phyloP scores from a whole-genome alignment of 2,888 invertebrate genomes.

The Tetropium fuscum region DNA sequence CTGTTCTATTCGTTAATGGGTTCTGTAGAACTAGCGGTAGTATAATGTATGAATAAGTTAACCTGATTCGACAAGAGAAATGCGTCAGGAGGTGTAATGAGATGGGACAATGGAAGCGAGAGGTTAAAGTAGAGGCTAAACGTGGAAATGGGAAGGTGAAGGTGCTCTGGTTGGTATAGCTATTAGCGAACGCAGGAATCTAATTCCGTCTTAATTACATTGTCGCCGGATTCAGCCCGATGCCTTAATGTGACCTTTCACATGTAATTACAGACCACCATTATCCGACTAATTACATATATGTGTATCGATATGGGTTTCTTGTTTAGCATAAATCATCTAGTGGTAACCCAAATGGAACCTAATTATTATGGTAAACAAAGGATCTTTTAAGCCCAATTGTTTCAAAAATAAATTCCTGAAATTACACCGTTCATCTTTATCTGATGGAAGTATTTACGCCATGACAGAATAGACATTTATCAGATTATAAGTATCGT shows the following conservation, averaged over 20 bases:
- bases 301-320: constrained; percentile 23
- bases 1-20: constrained; percentile 20
- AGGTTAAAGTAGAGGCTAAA: constrained; percentile 23
- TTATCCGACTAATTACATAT: constrained; percentile 60
- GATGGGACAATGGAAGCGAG: constrained; percentile 19
- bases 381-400: too few relatives aligned
- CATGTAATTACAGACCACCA: constrained; percentile 62
- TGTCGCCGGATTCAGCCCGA: constrained; percentile 59
- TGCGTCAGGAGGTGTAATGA: constrained; percentile 22
- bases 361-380: constrained; percentile 8
- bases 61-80: constrained; percentile 27
- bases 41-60: constrained; percentile 25
- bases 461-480: too few relatives aligned
- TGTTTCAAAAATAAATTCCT: too few relatives aligned
- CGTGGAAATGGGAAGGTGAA: constrained; percentile 35
- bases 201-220: constrained; percentile 64
- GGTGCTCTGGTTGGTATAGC: constrained; percentile 31
- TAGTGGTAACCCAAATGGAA: constrained; percentile 3
- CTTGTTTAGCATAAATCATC: constrained; percentile 12
- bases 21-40: constrained; percentile 20
- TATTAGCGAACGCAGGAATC: constrained; percentile 53
- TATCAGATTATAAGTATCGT: too few relatives aligned
- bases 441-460: too few relatives aligned
- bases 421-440: too few relatives aligned
- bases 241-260: constrained; percentile 60